These are phyloP conservation scores for Lochmaea crataegi DNA, from an alignment of 2,888 invertebrate species.

Conservation along the genomic window DNA sequence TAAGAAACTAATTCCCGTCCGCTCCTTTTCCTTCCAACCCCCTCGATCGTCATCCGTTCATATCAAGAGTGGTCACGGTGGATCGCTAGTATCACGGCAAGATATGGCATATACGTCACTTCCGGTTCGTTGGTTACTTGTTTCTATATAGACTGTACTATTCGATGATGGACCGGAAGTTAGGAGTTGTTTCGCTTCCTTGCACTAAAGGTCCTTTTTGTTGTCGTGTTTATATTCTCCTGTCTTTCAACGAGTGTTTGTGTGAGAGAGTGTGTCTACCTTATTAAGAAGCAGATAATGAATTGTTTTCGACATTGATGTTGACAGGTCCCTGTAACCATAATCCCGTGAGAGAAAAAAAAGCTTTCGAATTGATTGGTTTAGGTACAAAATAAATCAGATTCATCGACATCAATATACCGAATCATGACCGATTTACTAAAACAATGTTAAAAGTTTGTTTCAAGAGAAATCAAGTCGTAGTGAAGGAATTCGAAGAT, in stretches of 20 bases:
- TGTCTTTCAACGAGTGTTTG: neutral
- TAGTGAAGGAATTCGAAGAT: too few relatives aligned
- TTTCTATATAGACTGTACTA: constrained; percentile 34
- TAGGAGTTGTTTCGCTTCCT: constrained; percentile 45
- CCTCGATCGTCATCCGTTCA: constrained; percentile 34
- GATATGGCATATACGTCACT: constrained; percentile 56
- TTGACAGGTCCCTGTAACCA: neutral
- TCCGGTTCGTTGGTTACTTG: constrained; percentile 52
- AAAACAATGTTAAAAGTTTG: too few relatives aligned
- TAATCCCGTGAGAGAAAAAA: neutral
- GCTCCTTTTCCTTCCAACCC: constrained; percentile 1
- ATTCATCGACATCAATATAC: too few relatives aligned
- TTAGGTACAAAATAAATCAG: too few relatives aligned
- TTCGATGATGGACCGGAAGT: constrained; percentile 45
- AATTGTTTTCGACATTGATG: constrained; percentile 24
- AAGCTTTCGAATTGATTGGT: too few relatives aligned
- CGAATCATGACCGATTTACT: too few relatives aligned
- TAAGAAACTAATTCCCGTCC: constrained; percentile 4
- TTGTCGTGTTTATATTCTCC: constrained; percentile 16
- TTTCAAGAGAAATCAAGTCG: too few relatives aligned
- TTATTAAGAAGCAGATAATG: constrained; percentile 26
- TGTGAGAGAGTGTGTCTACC: neutral
- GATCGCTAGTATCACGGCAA: constrained; percentile 44
- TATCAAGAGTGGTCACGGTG: constrained; percentile 52
- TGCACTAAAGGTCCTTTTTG: constrained; percentile 40